Evolutionary conservation across 2,797 vertebrate genomes (phyloP).

Genomic region (Cetoscarus ocellatus): DNA sequence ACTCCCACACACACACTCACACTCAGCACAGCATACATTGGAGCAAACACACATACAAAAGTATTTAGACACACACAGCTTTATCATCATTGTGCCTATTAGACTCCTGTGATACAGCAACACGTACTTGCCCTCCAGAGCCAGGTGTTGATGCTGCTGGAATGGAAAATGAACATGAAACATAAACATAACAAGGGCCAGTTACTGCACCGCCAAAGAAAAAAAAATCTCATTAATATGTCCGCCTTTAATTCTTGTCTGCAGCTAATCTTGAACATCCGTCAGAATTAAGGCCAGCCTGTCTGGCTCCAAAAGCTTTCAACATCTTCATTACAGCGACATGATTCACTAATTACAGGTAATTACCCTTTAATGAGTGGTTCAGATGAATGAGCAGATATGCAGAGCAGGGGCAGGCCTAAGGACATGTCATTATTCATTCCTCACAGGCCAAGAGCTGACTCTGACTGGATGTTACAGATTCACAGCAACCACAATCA

Average conservation of each 20-base stretch:
- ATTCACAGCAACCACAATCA: conserved; percentile 18
- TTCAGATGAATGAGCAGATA: conserved; percentile 77
- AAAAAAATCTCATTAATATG: conserved; percentile 63
- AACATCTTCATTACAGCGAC: conserved; percentile 82
- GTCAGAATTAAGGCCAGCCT: conserved; percentile 75
- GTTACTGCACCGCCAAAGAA: conserved; percentile 30
- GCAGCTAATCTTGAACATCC: conserved; percentile 75
- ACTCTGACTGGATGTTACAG: conserved; percentile 32
- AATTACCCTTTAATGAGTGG: conserved; percentile 81
- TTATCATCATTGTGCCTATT: conserved; percentile 74
- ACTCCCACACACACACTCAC: conserved; percentile 1
- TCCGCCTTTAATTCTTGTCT: conserved; percentile 61
- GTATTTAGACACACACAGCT: conserved; percentile 63
- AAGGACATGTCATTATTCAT: conserved; percentile 57
- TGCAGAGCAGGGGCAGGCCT: conserved; percentile 63
- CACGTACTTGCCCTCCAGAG: conserved; percentile 71
- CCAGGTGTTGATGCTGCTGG: conserved; percentile 63
- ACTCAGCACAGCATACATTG: conserved; percentile 49
- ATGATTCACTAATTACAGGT: conserved; percentile 85
- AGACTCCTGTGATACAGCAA: conserved; percentile 77
- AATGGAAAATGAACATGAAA: conserved; percentile 63
- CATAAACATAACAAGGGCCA: conserved; percentile 60
- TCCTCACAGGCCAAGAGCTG: conserved; percentile 41
- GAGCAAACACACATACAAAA: conserved; percentile 44
- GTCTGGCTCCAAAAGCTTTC: conserved; percentile 74